These are phyloP conservation scores for Cryptotermes secundus DNA, from an alignment of 1,140 invertebrate genomes.

Conservation along the genomic window DNA sequence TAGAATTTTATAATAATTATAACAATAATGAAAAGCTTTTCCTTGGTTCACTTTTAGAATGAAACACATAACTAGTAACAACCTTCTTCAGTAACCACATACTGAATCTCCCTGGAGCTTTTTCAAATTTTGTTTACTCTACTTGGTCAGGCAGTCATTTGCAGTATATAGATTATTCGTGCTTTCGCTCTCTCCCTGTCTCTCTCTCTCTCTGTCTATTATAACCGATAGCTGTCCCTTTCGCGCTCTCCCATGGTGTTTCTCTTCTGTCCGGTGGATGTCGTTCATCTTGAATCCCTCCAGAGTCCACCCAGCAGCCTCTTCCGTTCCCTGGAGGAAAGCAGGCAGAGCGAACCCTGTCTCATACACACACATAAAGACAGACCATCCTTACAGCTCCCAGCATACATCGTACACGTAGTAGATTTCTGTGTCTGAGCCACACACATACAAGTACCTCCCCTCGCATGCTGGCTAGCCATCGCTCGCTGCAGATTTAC, in stretches of 20 bases:
- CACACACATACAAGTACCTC: background rate
- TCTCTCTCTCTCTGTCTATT: background rate
- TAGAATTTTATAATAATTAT: too few species aligned
- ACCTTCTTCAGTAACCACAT: too few species aligned
- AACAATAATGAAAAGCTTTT: too few species aligned
- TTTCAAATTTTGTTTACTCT: too few species aligned
- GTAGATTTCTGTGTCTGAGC: background rate
- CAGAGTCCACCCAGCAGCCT: conserved; percentile 1
- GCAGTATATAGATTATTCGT: background rate
- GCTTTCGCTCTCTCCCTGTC: background rate
- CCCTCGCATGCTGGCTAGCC: background rate
- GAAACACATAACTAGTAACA: too few species aligned
- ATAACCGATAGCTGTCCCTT: background rate
- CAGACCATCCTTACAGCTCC: background rate
- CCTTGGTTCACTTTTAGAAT: too few species aligned
- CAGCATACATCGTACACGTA: too few species aligned
- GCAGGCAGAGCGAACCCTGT: background rate
- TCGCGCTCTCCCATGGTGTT: background rate
- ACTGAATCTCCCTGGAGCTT: too few species aligned
- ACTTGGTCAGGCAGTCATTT: background rate
- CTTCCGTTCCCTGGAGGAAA: background rate
- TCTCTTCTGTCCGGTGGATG: background rate
- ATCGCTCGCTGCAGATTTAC: conserved; percentile 7
- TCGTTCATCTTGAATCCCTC: conserved; percentile 14
- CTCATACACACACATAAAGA: background rate